phyloP scores from a whole-genome alignment of 53 echinoderm and acorn worm species.

The Glandiceps talaboti region DNA sequence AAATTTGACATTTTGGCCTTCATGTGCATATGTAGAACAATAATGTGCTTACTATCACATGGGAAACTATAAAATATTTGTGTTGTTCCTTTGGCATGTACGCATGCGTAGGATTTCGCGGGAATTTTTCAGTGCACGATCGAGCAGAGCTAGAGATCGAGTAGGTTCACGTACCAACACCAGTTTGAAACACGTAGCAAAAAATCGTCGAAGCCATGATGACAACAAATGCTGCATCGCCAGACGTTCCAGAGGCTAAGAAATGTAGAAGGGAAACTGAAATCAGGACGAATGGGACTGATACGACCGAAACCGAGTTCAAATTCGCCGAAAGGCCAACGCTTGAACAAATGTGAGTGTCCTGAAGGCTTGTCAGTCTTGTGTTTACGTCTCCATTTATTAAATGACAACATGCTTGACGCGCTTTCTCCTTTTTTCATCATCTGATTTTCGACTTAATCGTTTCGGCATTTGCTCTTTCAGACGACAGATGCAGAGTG shows the following conservation, averaged over 20 bases:
- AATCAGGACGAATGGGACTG: not conserved
- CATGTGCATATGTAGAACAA: too few species aligned
- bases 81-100: not conserved
- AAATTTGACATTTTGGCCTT: too few species aligned
- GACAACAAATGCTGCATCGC: not conserved
- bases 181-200: not conserved
- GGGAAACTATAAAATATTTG: too few species aligned
- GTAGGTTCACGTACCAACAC: not conserved
- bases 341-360: not conserved
- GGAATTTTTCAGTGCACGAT: not conserved
- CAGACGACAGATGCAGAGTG: constrained; percentile 48
- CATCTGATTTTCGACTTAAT: too few species aligned
- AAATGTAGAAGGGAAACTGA: not conserved
- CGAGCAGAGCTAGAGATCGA: not conserved
- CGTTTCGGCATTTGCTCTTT: not conserved
- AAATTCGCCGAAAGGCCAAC: not conserved
- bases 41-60: too few species aligned
- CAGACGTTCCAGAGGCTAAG: not conserved
- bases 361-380: too few species aligned
- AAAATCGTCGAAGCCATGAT: not conserved
- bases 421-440: too few species aligned
- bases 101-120: not conserved
- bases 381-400: too few species aligned
- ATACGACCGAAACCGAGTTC: not conserved
- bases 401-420: too few species aligned